Evolutionary conservation across 2,113 vertebrate species (phyloP).

Genomic region (Myotis brandtii): DNA sequence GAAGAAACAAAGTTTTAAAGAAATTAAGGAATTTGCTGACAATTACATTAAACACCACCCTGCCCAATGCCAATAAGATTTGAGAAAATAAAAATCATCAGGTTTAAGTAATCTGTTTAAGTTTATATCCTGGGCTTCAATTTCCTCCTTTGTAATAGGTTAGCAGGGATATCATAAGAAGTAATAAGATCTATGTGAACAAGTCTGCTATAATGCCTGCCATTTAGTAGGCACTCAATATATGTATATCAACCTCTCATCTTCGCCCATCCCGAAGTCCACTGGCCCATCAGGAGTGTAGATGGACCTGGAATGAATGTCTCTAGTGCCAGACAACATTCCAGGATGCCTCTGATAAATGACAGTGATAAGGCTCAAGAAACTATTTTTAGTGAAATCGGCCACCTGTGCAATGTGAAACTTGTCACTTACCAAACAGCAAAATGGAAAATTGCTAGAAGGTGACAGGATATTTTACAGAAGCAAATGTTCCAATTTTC

Average conservation of each 20-base stretch:
- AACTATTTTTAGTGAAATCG: conserved; percentile 68
- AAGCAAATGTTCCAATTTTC: conserved; percentile 67
- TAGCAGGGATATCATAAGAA: neutral
- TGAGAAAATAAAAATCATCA: neutral
- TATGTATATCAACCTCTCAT: neutral
- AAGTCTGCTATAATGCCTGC: neutral
- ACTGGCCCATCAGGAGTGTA: neutral
- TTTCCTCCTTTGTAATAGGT: neutral
- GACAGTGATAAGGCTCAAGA: conserved; percentile 49
- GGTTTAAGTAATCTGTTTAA: neutral
- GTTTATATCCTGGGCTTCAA: neutral
- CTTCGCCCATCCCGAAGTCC: neutral
- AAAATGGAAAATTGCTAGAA: conserved; percentile 69
- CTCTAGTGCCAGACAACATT: neutral
- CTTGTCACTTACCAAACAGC: conserved; percentile 69
- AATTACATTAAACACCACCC: neutral
- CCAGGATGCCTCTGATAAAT: conserved; percentile 26
- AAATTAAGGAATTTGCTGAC: neutral
- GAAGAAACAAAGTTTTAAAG: neutral
- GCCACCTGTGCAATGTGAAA: conserved; percentile 69
- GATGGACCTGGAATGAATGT: neutral
- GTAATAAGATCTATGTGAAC: neutral
- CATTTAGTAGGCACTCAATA: neutral
- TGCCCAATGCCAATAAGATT: neutral
- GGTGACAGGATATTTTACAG: conserved; percentile 65